phyloP scores from a whole-genome alignment of 2,797 vertebrate genomes.

The Limnodromus scolopaceus region DNA sequence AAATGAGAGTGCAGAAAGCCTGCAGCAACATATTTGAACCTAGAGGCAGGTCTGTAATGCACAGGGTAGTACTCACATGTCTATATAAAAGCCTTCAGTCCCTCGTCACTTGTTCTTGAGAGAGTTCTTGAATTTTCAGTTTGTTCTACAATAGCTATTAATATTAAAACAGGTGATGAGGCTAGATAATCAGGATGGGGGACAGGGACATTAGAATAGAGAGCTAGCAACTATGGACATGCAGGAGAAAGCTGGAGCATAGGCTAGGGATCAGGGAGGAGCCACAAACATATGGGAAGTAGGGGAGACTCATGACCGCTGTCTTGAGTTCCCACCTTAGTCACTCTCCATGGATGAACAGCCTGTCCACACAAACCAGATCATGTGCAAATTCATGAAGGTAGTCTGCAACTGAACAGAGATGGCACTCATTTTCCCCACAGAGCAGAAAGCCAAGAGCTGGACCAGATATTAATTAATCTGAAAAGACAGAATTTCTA shows the following conservation, averaged over 20 bases:
- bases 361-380: not conserved
- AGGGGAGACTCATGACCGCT: not conserved
- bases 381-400: not conserved
- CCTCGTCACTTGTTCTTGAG: not conserved
- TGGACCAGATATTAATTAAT: not conserved
- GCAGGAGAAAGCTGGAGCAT: not conserved
- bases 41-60: not conserved
- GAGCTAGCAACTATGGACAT: not conserved
- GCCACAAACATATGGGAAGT: fast-evolving
- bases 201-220: not conserved
- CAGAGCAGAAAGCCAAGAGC: not conserved
- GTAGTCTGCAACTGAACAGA: not conserved
- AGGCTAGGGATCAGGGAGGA: not conserved
- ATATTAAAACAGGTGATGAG: not conserved
- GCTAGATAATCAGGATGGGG: not conserved
- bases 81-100: not conserved
- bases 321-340: not conserved
- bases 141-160: not conserved
- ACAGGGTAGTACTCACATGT: not conserved
- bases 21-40: not conserved
- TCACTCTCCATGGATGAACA: not conserved
- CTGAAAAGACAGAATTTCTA: not conserved
- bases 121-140: not conserved
- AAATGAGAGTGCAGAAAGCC: not conserved
- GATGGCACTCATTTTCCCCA: not conserved